phyloP scores from a whole-genome alignment of 2,797 vertebrate genomes.

The Heteromormyrus szaboi region DNA sequence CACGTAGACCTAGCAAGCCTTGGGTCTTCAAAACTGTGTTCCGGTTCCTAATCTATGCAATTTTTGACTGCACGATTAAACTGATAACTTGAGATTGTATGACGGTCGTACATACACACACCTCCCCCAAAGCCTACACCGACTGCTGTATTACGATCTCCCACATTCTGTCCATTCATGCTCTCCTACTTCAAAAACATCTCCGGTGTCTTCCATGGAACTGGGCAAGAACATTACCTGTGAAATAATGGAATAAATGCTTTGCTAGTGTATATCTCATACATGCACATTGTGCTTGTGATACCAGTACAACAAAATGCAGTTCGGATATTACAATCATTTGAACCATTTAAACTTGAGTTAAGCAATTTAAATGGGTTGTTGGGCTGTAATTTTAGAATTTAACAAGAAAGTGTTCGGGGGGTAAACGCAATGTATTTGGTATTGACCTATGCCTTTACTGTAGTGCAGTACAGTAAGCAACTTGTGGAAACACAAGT shows the following conservation, averaged over 20 bases:
- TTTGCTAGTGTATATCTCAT: neutral
- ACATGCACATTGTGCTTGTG: neutral
- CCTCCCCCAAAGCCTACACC: neutral
- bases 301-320: neutral
- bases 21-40: neutral
- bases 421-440: neutral
- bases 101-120: neutral
- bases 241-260: neutral
- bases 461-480: conserved; percentile 43
- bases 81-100: neutral
- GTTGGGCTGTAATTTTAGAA: neutral
- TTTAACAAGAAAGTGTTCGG: neutral
- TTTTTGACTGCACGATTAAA: neutral
- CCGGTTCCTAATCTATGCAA: conserved; percentile 14
- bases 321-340: neutral
- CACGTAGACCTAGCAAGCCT: neutral
- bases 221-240: neutral
- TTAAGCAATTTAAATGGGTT: neutral
- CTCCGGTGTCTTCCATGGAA: neutral
- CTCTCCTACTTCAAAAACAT: neutral
- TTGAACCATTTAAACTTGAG: neutral
- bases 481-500: conserved; percentile 25
- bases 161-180: neutral
- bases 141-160: neutral
- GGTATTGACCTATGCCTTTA: conserved; percentile 38